Evolutionary conservation across 2,797 vertebrate species (phyloP).

Genomic region (Gambusia yucatana): DNA sequence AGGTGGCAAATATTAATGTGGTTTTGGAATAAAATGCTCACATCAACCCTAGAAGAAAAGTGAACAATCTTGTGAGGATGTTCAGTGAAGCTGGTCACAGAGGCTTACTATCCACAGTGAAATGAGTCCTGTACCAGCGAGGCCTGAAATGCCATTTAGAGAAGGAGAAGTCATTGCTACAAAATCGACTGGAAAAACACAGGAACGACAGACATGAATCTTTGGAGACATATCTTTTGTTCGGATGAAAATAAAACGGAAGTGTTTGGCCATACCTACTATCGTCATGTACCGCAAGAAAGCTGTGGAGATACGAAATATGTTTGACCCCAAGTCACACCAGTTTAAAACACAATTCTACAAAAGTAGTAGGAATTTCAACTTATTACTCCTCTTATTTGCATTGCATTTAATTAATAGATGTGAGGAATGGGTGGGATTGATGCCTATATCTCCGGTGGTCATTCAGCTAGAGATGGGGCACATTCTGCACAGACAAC

Average conservation of each 20-base stretch:
- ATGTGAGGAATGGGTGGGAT: no score
- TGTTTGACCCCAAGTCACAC: no score
- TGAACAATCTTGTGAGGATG: not conserved
- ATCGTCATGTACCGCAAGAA: not conserved
- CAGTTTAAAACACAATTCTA: no score
- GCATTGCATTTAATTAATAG: no score
- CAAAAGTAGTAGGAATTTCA: not conserved
- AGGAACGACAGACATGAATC: not conserved
- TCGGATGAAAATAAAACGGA: not conserved
- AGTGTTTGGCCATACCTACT: not conserved
- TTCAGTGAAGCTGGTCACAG: not conserved
- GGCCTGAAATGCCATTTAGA: not conserved
- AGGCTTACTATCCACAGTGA: not conserved
- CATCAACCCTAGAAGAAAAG: not conserved
- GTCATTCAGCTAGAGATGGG: no score
- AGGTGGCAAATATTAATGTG: not conserved
- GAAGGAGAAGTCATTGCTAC: not conserved
- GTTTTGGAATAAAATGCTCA: not conserved
- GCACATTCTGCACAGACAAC: not conserved
- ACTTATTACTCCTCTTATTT: not conserved
- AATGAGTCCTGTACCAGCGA: not conserved
- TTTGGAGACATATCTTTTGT: not conserved
- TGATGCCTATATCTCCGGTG: no score
- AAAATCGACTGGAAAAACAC: not conserved
- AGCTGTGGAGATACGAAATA: no score